A percentile compares a stretch with the other conserved stretches of the same genome.
Conservation (phyloP, 37 sponge, comb jelly and placozoan genomes). For the Geodia barretti region DNA sequence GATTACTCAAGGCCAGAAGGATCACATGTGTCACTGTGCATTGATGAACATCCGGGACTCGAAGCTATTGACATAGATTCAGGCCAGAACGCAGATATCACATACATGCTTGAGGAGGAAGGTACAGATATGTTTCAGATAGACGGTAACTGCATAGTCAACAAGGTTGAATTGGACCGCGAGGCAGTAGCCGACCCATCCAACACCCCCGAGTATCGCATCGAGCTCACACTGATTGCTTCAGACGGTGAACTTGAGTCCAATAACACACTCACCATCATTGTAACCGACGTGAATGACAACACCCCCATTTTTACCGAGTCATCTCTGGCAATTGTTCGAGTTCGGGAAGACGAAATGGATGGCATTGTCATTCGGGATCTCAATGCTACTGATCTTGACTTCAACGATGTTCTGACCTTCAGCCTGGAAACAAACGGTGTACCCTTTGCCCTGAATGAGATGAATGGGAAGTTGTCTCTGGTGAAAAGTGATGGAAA, state of each 20-base stretch:
- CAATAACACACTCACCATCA: conserved; percentile 6
- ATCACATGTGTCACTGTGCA: neutral
- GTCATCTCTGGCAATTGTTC: neutral
- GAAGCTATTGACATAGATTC: conserved; percentile 1
- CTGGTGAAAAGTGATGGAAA: neutral
- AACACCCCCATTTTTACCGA: conserved; percentile 11
- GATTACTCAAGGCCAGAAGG: neutral
- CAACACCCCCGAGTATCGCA: neutral
- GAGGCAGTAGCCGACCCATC: neutral
- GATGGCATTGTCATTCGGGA: neutral
- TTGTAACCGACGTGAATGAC: conserved; percentile 19
- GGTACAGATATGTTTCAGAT: neutral
- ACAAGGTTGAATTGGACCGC: neutral
- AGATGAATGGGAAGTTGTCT: conserved; percentile 2
- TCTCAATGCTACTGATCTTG: conserved; percentile 18
- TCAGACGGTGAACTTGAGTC: conserved; percentile 10
- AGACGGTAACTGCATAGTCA: conserved; percentile 7
- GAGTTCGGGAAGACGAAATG: conserved; percentile 1
- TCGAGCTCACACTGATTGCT: conserved; percentile 7
- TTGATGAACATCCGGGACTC: neutral
- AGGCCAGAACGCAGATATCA: neutral
- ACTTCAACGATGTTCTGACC: neutral
- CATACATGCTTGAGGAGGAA: neutral
- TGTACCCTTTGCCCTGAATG: conserved; percentile 16
- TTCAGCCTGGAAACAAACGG: neutral